A percentile compares a stretch with the other conserved stretches of the same genome.
Evolutionary conservation across 2,113 vertebrate species (phyloP).

Genomic region (Leuciscus idus): DNA sequence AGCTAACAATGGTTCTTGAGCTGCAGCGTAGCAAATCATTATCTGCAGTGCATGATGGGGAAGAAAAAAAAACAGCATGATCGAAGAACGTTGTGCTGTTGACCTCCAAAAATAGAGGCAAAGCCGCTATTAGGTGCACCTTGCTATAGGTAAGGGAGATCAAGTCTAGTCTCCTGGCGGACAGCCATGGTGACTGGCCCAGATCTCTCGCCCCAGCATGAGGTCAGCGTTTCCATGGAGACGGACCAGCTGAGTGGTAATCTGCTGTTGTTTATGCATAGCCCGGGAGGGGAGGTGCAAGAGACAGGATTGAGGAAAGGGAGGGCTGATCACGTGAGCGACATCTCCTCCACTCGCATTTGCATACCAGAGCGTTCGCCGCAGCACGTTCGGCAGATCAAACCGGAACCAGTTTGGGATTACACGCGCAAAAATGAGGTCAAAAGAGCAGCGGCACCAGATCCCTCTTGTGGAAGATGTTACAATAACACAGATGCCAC

Average conservation of each 20-base stretch:
- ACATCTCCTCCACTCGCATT: conserved; percentile 5
- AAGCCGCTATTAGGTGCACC: conserved; percentile 33
- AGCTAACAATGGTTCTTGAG: conserved; percentile 1
- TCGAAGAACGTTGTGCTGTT: not conserved
- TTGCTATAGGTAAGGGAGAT: conserved; percentile 50
- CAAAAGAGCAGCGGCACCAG: not conserved
- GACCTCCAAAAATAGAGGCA: conserved; percentile 33
- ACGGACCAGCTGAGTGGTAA: conserved; percentile 74
- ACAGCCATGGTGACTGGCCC: conserved; percentile 68
- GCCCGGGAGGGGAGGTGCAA: conserved; percentile 50
- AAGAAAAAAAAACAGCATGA: not conserved
- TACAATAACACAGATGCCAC: not conserved
- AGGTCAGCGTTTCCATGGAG: conserved; percentile 78
- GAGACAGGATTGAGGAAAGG: conserved; percentile 4
- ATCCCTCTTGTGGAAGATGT: not conserved
- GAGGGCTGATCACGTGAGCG: not conserved
- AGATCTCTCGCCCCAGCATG: conserved; percentile 68
- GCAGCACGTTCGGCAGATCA: conserved; percentile 23
- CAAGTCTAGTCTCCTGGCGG: conserved; percentile 55
- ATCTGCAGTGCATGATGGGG: not conserved
- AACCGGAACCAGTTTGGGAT: conserved; percentile 20
- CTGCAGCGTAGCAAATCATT: not conserved
- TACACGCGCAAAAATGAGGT: not conserved
- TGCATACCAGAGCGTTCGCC: conserved; percentile 2
- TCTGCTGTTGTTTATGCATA: conserved; percentile 71